Base-by-base conservation (phyloP, 92 coral and sea anemone genomes). In the Actinostola sp. region DNA sequence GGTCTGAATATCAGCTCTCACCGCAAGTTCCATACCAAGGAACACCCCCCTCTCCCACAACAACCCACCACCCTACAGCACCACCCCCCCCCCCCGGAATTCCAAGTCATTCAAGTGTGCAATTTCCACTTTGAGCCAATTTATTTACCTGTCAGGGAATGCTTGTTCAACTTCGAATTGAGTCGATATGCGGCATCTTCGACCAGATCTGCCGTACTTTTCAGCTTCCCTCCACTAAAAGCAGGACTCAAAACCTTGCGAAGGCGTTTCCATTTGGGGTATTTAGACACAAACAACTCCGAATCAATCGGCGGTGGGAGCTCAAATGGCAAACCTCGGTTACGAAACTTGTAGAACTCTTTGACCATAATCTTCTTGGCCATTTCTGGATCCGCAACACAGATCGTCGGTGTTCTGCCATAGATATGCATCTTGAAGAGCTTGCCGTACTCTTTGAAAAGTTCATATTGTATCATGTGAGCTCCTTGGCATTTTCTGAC, bases 341-440 rank as follows among this genome's bases (percentile, higher is more conserved):
- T 73, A 0, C 66, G 82, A 44, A 76, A 83, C 67, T 52, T 83
- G 75, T 63, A 58, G 71, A 83, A 83, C 17, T 83, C 78, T 34
- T 76, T 83, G 23, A 76, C 83, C 38, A 83, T 73, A 20, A 83
- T 83, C 27, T 68, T 76, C 57, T 83, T 83, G 61, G 77, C 71
- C 55, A 70, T 53, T 23, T 83, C 88, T 42, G 88, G 88, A 27
- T 83, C 88, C 11, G 42, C 68, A 30, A 70, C 68, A 25, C 81
- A 51, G 27, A 83, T 71, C 8, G 70, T 76, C 24, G 62, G 69
- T 19, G 34, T 41, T 11, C 83, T 72, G 2, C 52, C 76, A 1
- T 20, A 43, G 17, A 71, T 14, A 58, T 38, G 34, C 44, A 46
- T 60, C 62, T 60, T 69, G 41, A 55, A 83, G 15, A 83, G 33